These are phyloP conservation scores for Tachysurus fulvidraco DNA, from an alignment of 2,113 vertebrate genomes.

Conservation along the genomic window DNA sequence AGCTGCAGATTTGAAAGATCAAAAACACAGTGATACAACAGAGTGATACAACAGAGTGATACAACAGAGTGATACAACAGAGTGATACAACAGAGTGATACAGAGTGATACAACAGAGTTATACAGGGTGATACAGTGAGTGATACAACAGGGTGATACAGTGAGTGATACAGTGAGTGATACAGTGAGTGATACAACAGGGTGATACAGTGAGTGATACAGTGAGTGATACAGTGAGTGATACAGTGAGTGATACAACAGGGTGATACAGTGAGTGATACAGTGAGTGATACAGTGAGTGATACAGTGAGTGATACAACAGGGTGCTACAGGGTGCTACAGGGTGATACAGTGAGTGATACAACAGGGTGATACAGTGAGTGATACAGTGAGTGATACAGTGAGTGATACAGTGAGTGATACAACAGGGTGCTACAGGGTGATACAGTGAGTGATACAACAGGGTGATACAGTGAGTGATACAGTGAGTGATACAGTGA, in stretches of 20 bases:
- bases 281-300: too few relatives aligned
- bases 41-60: neutral
- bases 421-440: too few relatives aligned
- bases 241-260: neutral
- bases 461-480: too few relatives aligned
- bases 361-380: too few relatives aligned
- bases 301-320: too few relatives aligned
- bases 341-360: too few relatives aligned
- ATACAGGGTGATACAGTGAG: neutral
- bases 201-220: neutral
- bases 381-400: too few relatives aligned
- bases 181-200: neutral
- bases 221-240: neutral
- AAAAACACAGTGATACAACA: conserved; percentile 54
- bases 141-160: neutral
- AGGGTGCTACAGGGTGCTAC: too few relatives aligned
- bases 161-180: too few relatives aligned
- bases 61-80: neutral
- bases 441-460: too few relatives aligned
- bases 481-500: too few relatives aligned
- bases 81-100: neutral
- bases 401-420: too few relatives aligned
- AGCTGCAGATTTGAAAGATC: conserved; percentile 62
- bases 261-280: neutral
- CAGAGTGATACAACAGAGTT: neutral